Evolutionary conservation across 2,113 vertebrate genomes (phyloP), one percentile per base, ranked within the genome.

Genomic region (Peromyscus maniculatus): DNA sequence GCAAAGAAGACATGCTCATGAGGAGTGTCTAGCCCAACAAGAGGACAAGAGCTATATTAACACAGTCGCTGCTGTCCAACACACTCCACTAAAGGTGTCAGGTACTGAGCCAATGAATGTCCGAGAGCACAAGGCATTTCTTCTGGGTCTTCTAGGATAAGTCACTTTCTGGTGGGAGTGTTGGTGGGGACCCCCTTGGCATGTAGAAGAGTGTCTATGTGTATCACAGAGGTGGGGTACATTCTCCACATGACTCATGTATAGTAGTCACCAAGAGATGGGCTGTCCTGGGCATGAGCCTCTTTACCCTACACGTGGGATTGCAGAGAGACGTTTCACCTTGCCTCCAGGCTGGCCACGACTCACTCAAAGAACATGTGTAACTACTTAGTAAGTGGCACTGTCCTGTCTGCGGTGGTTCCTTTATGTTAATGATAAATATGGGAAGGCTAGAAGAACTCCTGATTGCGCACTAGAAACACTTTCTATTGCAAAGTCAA

Each of bases 211-310:
- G 31, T 64, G 43, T 77, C 62, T 7, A 9, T 80, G 83, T 46
- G 28, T 69, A 57, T 66, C 7, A 13, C 13, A 62, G 55, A 59
- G 57, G 12, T 59, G 28, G 49, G 24, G 1, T 24, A 71, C 28
- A 6, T 7, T 11, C 9, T 10, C 1, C 21, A 7, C 10, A 1
- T 36, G 19, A 16, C 46, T 19, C 16, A 2, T 11, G 8, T 6
- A 22, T 16, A 39, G 66, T 49, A 33, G 31, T 91, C 49, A 3
- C 36, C 46, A 21, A 59, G 84, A 33, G 19, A 31, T 19, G 6
- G 36, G 33, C 59, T 39, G 3, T 17, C 4, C 0, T 16, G 11
- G 62, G 43, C 84, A n/a, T 24, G 84, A 52, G 12, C 52, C 57
- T 75, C 17, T 84, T 10, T 39, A 1, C 36, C 82, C 39, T 92